phyloP scores from a whole-genome alignment of 2,797 vertebrate genomes.

The Acipenser ruthenus region DNA sequence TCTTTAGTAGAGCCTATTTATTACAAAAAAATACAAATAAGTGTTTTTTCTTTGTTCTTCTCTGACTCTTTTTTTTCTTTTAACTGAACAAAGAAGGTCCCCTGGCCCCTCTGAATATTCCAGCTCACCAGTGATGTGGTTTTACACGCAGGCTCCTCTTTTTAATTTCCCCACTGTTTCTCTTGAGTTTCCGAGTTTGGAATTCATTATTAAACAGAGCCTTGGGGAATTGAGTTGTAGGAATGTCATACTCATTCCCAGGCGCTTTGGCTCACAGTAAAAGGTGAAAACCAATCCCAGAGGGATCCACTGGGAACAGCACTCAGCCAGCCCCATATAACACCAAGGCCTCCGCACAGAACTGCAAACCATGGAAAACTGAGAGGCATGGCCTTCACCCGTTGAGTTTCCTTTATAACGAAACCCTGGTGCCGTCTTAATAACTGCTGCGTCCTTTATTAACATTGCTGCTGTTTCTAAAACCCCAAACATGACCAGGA shows the following conservation, averaged over 20 bases:
- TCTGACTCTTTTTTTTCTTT: no score
- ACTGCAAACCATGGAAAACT: constrained; percentile 5
- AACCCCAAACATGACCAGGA: no score
- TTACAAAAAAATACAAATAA: no score
- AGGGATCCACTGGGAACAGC: constrained; percentile 6
- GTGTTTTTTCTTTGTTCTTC: no score
- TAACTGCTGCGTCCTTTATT: constrained; percentile 4
- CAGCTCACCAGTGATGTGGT: background rate
- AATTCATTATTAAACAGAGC: constrained; percentile 48
- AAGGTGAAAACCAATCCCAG: constrained; percentile 6
- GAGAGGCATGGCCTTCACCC: background rate
- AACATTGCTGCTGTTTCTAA: no score
- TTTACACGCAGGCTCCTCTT: constrained; percentile 2
- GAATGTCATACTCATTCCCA: constrained; percentile 33
- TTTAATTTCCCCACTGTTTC: constrained; percentile 20
- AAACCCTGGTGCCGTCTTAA: constrained; percentile 10
- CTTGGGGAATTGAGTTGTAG: constrained; percentile 33
- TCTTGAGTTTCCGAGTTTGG: constrained; percentile 44
- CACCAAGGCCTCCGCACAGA: constrained; percentile 11
- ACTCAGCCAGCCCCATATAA: constrained; percentile 1
- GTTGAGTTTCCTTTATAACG: constrained; percentile 8
- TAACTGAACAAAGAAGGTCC: no score
- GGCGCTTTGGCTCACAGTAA: constrained; percentile 34
- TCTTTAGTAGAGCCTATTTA: no score
- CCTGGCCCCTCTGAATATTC: background rate